phyloP scores from a whole-genome alignment of 2,797 vertebrate species.

The Tinamus major region DNA sequence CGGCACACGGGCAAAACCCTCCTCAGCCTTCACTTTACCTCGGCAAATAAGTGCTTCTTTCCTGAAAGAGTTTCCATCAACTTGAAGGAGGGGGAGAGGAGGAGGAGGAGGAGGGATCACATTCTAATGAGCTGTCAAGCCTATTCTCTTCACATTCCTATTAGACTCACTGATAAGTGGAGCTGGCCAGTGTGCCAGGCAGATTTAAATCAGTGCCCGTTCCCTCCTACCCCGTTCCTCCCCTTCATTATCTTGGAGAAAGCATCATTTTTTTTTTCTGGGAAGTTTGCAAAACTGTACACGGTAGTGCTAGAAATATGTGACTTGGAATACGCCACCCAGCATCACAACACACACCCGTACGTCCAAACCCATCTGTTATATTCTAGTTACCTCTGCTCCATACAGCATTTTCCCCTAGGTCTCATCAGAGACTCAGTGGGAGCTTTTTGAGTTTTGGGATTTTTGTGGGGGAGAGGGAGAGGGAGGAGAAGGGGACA shows the following conservation, averaged over 20 bases:
- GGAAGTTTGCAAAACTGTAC: not conserved
- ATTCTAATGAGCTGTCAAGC: conserved; percentile 77
- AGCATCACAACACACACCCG: not conserved
- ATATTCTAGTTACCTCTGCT: not conserved
- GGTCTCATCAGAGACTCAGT: not conserved
- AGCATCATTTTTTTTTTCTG: conserved; percentile 9
- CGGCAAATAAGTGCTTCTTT: conserved; percentile 83
- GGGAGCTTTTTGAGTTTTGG: not conserved
- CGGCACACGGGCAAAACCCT: conserved; percentile 76
- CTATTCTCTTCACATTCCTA: conserved; percentile 74
- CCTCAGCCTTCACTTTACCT: conserved; percentile 83
- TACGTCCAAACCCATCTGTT: not conserved
- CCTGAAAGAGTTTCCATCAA: conserved; percentile 72
- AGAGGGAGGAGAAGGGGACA: not conserved
- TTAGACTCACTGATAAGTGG: conserved; percentile 65
- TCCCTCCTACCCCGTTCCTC: not conserved
- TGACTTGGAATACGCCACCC: not conserved
- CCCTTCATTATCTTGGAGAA: conserved; percentile 19
- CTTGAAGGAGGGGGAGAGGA: conserved; percentile 26
- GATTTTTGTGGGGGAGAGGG: not conserved
- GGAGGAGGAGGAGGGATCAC: conserved; percentile 73
- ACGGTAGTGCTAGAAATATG: not conserved
- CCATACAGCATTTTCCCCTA: not conserved
- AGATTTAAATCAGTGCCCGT: conserved; percentile 66
- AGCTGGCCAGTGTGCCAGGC: conserved; percentile 63